These are phyloP conservation scores for Cephus runcator DNA, from an alignment of 2,888 invertebrate genomes.

Conservation along the genomic window DNA sequence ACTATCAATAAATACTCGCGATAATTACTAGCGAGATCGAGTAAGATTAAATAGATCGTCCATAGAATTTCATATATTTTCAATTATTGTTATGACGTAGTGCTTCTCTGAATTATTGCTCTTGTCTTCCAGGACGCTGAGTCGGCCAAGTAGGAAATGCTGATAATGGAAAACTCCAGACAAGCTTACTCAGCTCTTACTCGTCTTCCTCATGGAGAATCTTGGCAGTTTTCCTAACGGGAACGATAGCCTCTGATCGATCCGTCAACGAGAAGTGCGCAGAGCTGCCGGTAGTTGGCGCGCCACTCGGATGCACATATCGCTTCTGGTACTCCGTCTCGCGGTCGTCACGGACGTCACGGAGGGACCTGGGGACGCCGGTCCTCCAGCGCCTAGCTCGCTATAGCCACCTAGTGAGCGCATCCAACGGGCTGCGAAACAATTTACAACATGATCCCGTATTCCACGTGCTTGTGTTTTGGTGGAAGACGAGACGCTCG, in stretches of 20 bases:
- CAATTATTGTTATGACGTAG: no score
- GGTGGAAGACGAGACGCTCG: constrained; percentile 42
- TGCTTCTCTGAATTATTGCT: no score
- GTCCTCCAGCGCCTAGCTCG: constrained; percentile 13
- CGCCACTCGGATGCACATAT: constrained; percentile 9
- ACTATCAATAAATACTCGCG: no score
- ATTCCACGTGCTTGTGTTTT: constrained; percentile 53
- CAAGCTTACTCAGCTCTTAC: no score
- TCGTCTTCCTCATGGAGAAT: no score
- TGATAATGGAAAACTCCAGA: no score
- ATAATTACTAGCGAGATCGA: no score
- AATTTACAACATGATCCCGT: constrained; percentile 48
- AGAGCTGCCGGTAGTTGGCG: constrained; percentile 15
- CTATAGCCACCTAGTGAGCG: constrained; percentile 20
- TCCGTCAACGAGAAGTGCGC: constrained; percentile 1
- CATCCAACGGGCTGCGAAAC: constrained; percentile 18
- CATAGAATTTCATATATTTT: no score
- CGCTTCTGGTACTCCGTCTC: constrained; percentile 15
- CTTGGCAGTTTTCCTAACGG: no score
- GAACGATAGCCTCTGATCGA: neutral
- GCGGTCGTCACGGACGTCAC: constrained; percentile 8
- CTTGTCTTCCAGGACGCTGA: no score
- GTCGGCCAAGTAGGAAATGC: no score
- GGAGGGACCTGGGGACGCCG: constrained; percentile 14
- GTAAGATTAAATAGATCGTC: no score